Conservation (phyloP, 2,797 vertebrate species). For the Sebastes vulpes region DNA sequence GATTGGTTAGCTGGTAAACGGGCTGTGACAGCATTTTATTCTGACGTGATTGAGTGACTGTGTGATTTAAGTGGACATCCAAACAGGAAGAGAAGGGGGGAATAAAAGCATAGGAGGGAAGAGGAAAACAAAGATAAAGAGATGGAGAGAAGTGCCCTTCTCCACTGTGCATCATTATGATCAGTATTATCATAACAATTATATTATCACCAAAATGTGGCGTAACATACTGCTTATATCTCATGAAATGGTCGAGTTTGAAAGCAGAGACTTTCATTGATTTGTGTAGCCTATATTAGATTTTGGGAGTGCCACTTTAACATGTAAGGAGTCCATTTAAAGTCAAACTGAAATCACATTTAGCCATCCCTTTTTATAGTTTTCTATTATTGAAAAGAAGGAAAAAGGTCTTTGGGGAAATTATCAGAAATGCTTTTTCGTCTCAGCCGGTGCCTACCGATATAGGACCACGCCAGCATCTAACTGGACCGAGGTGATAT, state of each 20-base stretch:
- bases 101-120: not conserved
- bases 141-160: not conserved
- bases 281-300: not conserved
- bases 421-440: not conserved
- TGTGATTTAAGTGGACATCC: not conserved
- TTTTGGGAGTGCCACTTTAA: not conserved
- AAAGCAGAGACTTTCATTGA: not conserved
- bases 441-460: not conserved
- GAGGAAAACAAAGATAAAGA: not conserved
- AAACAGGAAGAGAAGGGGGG: not conserved
- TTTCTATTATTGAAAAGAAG: not conserved
- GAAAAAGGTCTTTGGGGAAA: not conserved
- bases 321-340: not conserved
- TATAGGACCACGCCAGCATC: not conserved
- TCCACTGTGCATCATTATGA: not conserved
- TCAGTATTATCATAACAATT: not conserved
- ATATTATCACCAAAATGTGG: not conserved
- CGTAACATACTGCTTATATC: not conserved
- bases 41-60: constrained; percentile 11
- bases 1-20: constrained; percentile 38
- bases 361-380: not conserved
- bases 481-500: not conserved
- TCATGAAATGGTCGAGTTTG: not conserved
- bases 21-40: constrained; percentile 24
- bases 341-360: not conserved